Evolutionary conservation across 2,888 invertebrate species (phyloP).

Genomic region (Agrilus biguttatus): DNA sequence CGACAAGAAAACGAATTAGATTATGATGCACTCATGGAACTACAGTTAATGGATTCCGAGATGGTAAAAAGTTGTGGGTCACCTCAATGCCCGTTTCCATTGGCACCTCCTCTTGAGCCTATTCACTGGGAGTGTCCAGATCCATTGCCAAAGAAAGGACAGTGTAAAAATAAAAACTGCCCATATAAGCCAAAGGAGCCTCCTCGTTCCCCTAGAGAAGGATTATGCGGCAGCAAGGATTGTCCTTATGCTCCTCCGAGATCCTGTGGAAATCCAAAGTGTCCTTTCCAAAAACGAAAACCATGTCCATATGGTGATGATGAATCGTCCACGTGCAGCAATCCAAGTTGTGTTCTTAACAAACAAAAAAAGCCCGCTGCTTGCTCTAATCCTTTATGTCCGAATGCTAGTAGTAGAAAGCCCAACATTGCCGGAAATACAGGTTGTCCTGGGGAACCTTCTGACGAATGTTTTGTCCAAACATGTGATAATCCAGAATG

Average conservation of each 20-base stretch:
- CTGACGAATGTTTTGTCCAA: too few relatives aligned
- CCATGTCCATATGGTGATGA: too few relatives aligned
- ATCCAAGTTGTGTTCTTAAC: too few relatives aligned
- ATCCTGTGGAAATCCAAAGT: slow-evolving; percentile 14
- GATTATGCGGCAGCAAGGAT: slow-evolving; percentile 17
- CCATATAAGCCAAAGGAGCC: slow-evolving; percentile 17
- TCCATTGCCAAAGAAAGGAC: slow-evolving; percentile 25
- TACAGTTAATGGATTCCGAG: slow-evolving; percentile 8
- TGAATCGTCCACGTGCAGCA: too few relatives aligned
- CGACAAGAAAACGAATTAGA: slow-evolving; percentile 20
- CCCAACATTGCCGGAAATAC: too few relatives aligned
- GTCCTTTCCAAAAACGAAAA: slow-evolving; percentile 9
- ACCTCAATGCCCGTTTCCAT: slow-evolving; percentile 20
- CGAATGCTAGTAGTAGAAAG: slow-evolving; percentile 1
- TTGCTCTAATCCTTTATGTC: slow-evolving; percentile 14
- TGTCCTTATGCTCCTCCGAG: slow-evolving; percentile 23
- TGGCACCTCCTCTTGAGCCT: slow-evolving; percentile 24
- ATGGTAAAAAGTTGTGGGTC: slow-evolving; percentile 17
- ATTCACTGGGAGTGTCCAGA: slow-evolving; percentile 33
- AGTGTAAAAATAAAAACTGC: slow-evolving; percentile 26
- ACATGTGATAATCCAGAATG: slow-evolving; percentile 12
- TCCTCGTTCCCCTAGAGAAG: slow-evolving; percentile 14
- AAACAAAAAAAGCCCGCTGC: neutral
- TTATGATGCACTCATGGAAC: slow-evolving; percentile 14
- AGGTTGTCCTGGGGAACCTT: too few relatives aligned